phyloP scores from a whole-genome alignment of 2,888 invertebrate genomes.

The Drosophila incognita region DNA sequence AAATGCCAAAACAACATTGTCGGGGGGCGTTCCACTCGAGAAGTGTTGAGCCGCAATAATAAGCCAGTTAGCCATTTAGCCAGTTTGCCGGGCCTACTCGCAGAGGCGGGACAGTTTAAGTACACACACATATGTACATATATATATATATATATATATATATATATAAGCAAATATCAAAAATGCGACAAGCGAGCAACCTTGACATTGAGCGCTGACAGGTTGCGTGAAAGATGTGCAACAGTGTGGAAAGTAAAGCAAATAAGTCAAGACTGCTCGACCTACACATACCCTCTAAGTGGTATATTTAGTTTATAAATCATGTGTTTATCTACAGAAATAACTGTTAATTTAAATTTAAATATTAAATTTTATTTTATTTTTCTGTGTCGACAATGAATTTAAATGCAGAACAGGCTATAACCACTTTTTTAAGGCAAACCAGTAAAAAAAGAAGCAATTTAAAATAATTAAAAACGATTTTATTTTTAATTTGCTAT shows the following conservation, averaged over 20 bases:
- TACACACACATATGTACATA: not conserved
- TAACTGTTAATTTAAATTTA: not conserved
- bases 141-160: constrained; percentile 18
- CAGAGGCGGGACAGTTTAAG: constrained; percentile 13
- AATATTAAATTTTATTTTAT: not conserved
- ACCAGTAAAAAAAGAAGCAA: not conserved
- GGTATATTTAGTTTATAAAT: not conserved
- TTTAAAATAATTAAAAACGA: not conserved
- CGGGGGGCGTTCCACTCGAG: constrained; percentile 73
- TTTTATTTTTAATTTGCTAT: not conserved
- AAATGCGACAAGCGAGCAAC: constrained; percentile 53
- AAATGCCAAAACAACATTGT: constrained; percentile 54
- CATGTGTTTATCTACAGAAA: not conserved
- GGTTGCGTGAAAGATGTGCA: constrained; percentile 66
- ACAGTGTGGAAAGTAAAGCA: constrained; percentile 59
- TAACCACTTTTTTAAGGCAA: not conserved
- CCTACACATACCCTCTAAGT: constrained; percentile 16
- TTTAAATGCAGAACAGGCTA: not conserved
- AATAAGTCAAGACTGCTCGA: constrained; percentile 6
- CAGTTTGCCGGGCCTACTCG: constrained; percentile 35
- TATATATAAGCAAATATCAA: constrained; percentile 42
- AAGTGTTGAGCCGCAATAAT: constrained; percentile 67
- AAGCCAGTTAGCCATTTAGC: constrained; percentile 41
- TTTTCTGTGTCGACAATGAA: not conserved
- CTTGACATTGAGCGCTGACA: constrained; percentile 71